Evolutionary conservation across 1,140 invertebrate genomes (phyloP).

Genomic region (Macrotrachela quadricornifera): DNA sequence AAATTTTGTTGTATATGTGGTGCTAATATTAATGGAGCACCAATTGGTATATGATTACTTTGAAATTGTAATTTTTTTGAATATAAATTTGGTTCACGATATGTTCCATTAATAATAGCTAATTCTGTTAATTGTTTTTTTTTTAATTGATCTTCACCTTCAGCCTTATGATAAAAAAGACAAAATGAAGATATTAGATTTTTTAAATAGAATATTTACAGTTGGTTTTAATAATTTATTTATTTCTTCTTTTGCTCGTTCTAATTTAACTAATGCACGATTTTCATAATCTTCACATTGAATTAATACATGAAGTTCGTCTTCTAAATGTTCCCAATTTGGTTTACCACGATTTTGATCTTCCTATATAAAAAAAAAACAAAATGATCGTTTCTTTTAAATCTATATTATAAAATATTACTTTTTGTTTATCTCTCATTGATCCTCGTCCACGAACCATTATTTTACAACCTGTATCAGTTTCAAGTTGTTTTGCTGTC

Average conservation of each 20-base stretch:
- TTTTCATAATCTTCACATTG: constrained; percentile 96
- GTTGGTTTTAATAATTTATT: constrained; percentile 65
- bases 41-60: too few species aligned
- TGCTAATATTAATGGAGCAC: too few species aligned
- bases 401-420: too few species aligned
- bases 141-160: constrained; percentile 97
- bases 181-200: too few species aligned
- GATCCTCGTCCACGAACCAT: constrained; percentile 99
- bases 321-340: constrained; percentile 97
- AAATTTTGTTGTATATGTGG: too few species aligned
- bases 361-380: constrained; percentile 36
- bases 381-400: too few species aligned
- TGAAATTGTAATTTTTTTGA: too few species aligned
- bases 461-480: constrained; percentile 98
- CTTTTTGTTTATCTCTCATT: constrained; percentile 97
- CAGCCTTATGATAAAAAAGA: constrained; percentile 53
- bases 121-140: constrained; percentile 98
- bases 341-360: constrained; percentile 97
- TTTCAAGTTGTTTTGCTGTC: constrained; percentile 97
- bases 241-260: constrained; percentile 84
- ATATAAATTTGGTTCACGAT: constrained; percentile 24
- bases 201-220: constrained; percentile 15
- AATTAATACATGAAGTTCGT: constrained; percentile 90
- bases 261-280: constrained; percentile 72
- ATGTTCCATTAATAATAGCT: constrained; percentile 98